phyloP scores from a whole-genome alignment of 2,113 vertebrate species.

The Cettia cetti region DNA sequence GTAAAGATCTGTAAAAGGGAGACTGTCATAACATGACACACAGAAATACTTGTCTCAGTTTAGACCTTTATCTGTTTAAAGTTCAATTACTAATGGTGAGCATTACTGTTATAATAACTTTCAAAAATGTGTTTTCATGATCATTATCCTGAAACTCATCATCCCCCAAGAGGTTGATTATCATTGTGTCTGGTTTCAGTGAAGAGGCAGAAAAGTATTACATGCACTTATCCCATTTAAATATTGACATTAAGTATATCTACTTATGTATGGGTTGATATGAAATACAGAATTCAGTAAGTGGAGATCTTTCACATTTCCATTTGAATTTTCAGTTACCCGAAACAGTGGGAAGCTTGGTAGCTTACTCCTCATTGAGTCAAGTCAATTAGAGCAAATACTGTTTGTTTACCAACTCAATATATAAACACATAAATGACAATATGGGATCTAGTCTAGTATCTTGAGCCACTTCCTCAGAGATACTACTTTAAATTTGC shows the following conservation, averaged over 20 bases:
- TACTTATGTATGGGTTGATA: background rate
- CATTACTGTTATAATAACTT: background rate
- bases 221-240: background rate
- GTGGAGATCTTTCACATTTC: background rate
- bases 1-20: background rate
- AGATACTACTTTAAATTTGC: background rate
- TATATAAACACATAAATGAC: background rate
- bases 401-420: background rate
- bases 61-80: background rate
- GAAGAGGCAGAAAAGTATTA: background rate
- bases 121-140: background rate
- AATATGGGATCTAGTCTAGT: background rate
- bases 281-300: background rate
- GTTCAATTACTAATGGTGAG: background rate
- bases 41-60: background rate
- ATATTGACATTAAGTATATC: background rate
- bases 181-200: background rate
- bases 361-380: background rate
- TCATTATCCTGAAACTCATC: background rate
- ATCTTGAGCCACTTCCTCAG: background rate
- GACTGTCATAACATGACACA: background rate
- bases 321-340: background rate
- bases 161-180: background rate
- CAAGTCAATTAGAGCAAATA: background rate
- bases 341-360: background rate